Base-by-base conservation (phyloP, 2,797 vertebrate genomes). In the Martes flavigula region DNA sequence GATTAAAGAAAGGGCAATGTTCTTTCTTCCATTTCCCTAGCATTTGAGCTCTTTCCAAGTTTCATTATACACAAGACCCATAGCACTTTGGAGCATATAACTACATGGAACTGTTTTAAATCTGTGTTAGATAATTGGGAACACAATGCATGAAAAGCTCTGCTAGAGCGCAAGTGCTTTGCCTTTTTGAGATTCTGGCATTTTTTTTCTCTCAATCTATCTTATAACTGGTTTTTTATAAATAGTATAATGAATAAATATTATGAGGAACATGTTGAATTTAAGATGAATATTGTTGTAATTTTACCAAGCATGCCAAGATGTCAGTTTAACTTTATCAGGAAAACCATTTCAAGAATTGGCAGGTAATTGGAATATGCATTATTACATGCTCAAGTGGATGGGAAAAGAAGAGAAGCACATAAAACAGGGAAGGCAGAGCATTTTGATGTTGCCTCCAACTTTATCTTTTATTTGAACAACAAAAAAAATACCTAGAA, bases 241-340 rank as follows among this genome's bases (percentile, higher is more conserved):
- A 95, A 7, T 91, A 48, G 20, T 17, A 89, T 62, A 83, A 92
- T 85, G 35, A 87, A 90, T 84, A 96, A 94, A 86, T 95, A 64
- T 87, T 85, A 81, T 72, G 64, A 96, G 17, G 40, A 88, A 89
- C 23, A 87, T 56, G 11, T 89, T 96, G 18, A 92, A 90, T 95
- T 94, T 94, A 79, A 77, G 64, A 85, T 85, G 91, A 54, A 93
- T 90, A 93, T 75, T 82, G 30, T 88, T 92, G 15, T 82, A 64
- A 88, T 96, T 96, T 96, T 96, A 77, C n/a, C 27, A 96, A 91
- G 58, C 38, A 96, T 93, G 68, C 60, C 72, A 87, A 95, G 15
- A 54, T 97, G 58, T 78, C 68, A 87, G 75, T 96, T 90, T 77
- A 81, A 96, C 77, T 95, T 90, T n/a, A 93, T 93, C 27, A 60